phyloP scores from a whole-genome alignment of 2,888 invertebrate genomes.

The Arrhopalites spinosus region DNA sequence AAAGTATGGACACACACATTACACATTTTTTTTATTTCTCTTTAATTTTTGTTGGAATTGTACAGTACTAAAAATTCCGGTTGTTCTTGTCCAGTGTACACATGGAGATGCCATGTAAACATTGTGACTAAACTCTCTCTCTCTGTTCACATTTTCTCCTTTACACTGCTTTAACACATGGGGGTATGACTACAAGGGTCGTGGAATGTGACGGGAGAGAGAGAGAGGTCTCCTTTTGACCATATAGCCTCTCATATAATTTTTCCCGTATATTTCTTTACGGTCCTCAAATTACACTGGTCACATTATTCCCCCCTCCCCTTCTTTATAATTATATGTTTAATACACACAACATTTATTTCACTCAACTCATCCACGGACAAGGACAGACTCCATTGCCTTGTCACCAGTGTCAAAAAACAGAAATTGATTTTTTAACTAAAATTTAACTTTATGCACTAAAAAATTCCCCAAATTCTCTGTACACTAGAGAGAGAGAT shows the following conservation, averaged over 20 bases:
- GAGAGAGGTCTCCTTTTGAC: neutral
- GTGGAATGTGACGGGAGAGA: neutral
- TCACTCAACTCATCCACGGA: too few relatives aligned
- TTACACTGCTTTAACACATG: neutral
- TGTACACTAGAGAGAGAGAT: neutral
- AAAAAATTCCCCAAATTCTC: neutral
- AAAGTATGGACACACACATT: neutral
- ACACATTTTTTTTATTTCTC: neutral
- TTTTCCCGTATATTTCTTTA: conserved; percentile 1
- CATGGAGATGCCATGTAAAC: neutral
- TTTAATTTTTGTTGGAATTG: neutral
- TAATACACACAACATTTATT: neutral
- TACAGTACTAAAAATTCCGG: neutral
- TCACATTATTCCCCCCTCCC: conserved; percentile 15
- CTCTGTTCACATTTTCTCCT: too few relatives aligned
- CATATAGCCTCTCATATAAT: neutral
- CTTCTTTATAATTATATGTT: neutral
- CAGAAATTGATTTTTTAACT: neutral
- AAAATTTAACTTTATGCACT: neutral
- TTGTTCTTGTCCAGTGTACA: conserved; percentile 2
- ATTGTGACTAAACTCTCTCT: too few relatives aligned
- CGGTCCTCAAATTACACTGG: conserved; percentile 8
- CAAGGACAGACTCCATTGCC: neutral
- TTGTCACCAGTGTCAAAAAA: neutral
- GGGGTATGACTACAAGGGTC: neutral